These are phyloP conservation scores for Achlya flavicornis DNA, from an alignment of 2,888 invertebrate genomes.

Conservation along the genomic window DNA sequence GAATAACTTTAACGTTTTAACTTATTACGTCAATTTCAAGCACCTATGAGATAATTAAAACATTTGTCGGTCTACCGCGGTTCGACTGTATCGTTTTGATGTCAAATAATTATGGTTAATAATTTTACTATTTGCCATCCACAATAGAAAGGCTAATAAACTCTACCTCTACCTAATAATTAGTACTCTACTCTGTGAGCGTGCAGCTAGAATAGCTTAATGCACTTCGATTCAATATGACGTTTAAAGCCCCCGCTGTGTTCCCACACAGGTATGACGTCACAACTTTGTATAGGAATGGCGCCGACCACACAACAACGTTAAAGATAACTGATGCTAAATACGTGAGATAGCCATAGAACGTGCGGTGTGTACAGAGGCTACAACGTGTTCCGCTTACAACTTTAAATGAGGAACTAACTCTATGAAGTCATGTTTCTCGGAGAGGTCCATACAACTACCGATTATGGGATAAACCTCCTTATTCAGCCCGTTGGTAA, in stretches of 20 bases:
- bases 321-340: neutral
- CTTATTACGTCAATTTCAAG: too few relatives aligned
- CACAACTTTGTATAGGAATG: neutral
- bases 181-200: neutral
- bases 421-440: neutral
- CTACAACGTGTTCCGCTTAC: neutral
- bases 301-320: neutral
- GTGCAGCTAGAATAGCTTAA: neutral
- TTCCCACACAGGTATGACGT: neutral
- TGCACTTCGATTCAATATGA: neutral
- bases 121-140: neutral
- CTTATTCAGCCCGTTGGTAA: too few relatives aligned
- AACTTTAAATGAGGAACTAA: conserved; percentile 1
- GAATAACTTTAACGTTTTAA: too few relatives aligned
- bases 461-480: neutral
- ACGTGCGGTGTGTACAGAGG: neutral
- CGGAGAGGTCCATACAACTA: too few relatives aligned
- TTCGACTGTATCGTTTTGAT: neutral
- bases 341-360: neutral
- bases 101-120: neutral
- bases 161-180: too few relatives aligned
- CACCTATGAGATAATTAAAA: too few relatives aligned
- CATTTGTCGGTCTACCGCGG: too few relatives aligned
- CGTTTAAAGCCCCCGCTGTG: neutral
- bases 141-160: too few relatives aligned